Conservation (phyloP, 2,797 vertebrate genomes). For the Pangasius djambal region DNA sequence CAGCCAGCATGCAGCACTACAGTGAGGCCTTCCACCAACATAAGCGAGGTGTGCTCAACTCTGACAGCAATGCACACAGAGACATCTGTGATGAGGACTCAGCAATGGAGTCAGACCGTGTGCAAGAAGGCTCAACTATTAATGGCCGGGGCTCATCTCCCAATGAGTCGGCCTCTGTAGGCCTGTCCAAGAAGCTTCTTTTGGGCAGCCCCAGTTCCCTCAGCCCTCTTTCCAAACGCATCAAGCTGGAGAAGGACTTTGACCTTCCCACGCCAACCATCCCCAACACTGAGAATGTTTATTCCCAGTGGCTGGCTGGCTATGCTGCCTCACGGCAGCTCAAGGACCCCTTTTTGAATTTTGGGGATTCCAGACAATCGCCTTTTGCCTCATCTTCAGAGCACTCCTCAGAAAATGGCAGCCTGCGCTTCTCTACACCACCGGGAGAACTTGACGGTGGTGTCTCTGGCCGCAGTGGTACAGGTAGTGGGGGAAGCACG, state of each 20-base stretch:
- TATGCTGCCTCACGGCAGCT: slow-evolving; percentile 97
- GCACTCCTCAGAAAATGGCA: slow-evolving; percentile 99
- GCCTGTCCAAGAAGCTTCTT: slow-evolving; percentile 97
- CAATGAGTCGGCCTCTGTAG: slow-evolving; percentile 91
- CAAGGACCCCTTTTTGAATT: slow-evolving; percentile 99
- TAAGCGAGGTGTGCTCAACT: slow-evolving; percentile 89
- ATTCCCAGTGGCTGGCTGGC: slow-evolving; percentile 98
- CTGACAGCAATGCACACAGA: slow-evolving; percentile 84
- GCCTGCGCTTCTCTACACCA: slow-evolving; percentile 98
- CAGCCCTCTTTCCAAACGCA: slow-evolving; percentile 97
- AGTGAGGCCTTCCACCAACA: slow-evolving; percentile 96
- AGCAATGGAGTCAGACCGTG: slow-evolving; percentile 90
- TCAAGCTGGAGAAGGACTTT: slow-evolving; percentile 99
- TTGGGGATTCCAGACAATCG: slow-evolving; percentile 99
- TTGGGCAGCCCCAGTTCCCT: slow-evolving; percentile 95
- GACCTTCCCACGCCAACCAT: slow-evolving; percentile 94
- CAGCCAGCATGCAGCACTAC: slow-evolving; percentile 99
- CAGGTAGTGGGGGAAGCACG: slow-evolving; percentile 97
- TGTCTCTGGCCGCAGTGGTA: slow-evolving; percentile 97
- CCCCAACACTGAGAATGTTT: slow-evolving; percentile 98
- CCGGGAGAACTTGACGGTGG: slow-evolving; percentile 97
- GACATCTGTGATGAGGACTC: slow-evolving; percentile 92
- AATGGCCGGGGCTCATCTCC: slow-evolving; percentile 95
- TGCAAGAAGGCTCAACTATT: slow-evolving; percentile 85
- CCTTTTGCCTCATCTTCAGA: slow-evolving; percentile 98